phyloP scores from a whole-genome alignment of 2,888 invertebrate species.

The Glyphotaelius pellucidus region DNA sequence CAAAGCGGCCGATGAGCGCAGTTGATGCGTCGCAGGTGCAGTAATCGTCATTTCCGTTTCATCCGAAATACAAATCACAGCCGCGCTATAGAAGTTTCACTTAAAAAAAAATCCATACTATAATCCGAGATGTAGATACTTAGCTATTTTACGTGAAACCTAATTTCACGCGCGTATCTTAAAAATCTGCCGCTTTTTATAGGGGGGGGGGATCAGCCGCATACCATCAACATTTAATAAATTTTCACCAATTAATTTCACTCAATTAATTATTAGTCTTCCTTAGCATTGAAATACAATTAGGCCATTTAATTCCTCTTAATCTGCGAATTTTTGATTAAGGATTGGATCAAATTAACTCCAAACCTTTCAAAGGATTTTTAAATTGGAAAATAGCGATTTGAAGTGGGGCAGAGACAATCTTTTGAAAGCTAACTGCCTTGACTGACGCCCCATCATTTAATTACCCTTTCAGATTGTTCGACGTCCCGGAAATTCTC shows the following conservation, averaged over 20 bases:
- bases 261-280: neutral
- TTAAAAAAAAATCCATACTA: no score
- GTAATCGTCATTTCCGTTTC: no score
- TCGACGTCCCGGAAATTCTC: conserved; percentile 14
- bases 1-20: no score
- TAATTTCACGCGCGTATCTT: no score
- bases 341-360: neutral
- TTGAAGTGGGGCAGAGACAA: neutral
- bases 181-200: no score
- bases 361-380: neutral
- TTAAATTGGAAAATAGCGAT: neutral
- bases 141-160: no score
- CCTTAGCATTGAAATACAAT: neutral
- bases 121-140: no score
- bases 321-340: neutral
- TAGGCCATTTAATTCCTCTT: neutral
- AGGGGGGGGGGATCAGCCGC: no score
- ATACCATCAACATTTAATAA: neutral
- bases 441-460: neutral
- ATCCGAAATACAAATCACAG: no score
- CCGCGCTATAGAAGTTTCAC: no score
- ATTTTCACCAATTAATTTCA: neutral
- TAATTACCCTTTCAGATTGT: neutral
- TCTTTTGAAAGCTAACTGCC: conserved; percentile 10
- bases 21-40: no score